Percentiles rank a stretch among this genome's conserved stretches.
These are phyloP conservation scores for Tromatobia lineatoria DNA, from an alignment of 2,888 invertebrate species.

Conservation along the genomic window DNA sequence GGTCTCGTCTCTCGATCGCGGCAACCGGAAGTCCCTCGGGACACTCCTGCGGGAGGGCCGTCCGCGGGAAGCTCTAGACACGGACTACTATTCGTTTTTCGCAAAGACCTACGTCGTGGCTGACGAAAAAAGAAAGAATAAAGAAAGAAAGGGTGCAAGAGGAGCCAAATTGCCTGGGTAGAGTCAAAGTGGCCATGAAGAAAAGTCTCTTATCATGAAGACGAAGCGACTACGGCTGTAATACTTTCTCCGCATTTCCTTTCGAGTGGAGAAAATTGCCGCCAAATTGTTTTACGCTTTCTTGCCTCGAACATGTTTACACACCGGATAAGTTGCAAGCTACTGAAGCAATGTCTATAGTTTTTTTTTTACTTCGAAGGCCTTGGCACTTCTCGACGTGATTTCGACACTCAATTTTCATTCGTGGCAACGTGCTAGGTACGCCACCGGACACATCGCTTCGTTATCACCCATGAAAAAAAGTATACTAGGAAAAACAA, in stretches of 20 bases:
- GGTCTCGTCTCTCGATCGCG: slow-evolving; percentile 67
- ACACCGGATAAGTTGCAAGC: not conserved
- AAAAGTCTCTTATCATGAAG: slow-evolving; percentile 58
- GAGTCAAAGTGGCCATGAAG: slow-evolving; percentile 67
- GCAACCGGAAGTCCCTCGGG: slow-evolving; percentile 79
- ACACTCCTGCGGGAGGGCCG: slow-evolving; percentile 68
- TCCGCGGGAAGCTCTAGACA: slow-evolving; percentile 58
- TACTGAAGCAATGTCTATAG: not conserved
- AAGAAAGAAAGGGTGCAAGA: slow-evolving; percentile 50
- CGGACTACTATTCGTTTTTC: slow-evolving; percentile 30
- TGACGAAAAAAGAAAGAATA: slow-evolving; percentile 67
- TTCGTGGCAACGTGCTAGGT: not conserved
- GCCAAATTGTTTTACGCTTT: slow-evolving; percentile 45
- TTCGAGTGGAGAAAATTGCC: slow-evolving; percentile 50
- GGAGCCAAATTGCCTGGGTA: slow-evolving; percentile 64
- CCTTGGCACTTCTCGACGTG: not conserved
- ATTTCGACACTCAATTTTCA: not conserved
- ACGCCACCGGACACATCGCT: not conserved
- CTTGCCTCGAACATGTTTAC: not conserved
- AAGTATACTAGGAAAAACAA: too few species aligned
- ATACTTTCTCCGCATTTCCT: slow-evolving; percentile 48
- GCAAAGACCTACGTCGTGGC: slow-evolving; percentile 48
- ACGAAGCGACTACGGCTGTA: slow-evolving; percentile 32
- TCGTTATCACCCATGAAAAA: not conserved
- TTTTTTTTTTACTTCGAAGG: not conserved